Base-by-base conservation (phyloP, 37 sponge, comb jelly and placozoan species). In the Axinella damicornis region DNA sequence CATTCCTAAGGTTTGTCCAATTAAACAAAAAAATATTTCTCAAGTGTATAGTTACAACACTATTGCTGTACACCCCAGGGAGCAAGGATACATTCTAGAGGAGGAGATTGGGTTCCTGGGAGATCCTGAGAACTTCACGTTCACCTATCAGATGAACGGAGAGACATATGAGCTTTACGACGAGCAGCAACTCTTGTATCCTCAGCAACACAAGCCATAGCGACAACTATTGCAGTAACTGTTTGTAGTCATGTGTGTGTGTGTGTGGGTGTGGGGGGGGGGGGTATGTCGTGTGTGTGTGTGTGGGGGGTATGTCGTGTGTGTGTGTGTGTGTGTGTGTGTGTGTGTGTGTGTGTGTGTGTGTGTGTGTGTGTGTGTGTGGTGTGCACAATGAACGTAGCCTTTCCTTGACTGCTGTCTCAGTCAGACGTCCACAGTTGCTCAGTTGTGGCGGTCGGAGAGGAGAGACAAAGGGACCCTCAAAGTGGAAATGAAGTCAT, bases 121-220 rank as follows among this genome's bases (percentile, higher is more conserved):
- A 53, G 92, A 95, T 69, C 81, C 75, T 12, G 96, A 96, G 78
- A 87, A 91, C 75, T 96, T 74, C 64, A 83, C 87, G 21, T 84
- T 96, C 67, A 93, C 85, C 5, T 96, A 96, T 68, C 18, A 63
- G 64, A 82, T 88, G 84, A 77, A 82, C 36, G 74, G 40, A 5
- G 69, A 73, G 9, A 76, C 57, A 22, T 96, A 93, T 46, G 96
- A 96, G 37, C 92, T 96, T 46, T 93, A 95, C 30, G 96, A 96
- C 65, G 89, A 93, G 62, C 94, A 90, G 36, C 96, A 96, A 79
- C 87, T 96, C 40, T 88, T 96, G 91, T 93, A 85, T 91, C 79
- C 53, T 58, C 19, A 46, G 46, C 46, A 46, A 46, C 46, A 9
- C 46, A 46, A 46, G n/a, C n/a, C n/a, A n/a, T n/a, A n/a, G n/a